Percentiles rank a stretch among this genome's conserved stretches.
Conservation (phyloP, 2,113 vertebrate genomes). For the Oreocharis arfaki region DNA sequence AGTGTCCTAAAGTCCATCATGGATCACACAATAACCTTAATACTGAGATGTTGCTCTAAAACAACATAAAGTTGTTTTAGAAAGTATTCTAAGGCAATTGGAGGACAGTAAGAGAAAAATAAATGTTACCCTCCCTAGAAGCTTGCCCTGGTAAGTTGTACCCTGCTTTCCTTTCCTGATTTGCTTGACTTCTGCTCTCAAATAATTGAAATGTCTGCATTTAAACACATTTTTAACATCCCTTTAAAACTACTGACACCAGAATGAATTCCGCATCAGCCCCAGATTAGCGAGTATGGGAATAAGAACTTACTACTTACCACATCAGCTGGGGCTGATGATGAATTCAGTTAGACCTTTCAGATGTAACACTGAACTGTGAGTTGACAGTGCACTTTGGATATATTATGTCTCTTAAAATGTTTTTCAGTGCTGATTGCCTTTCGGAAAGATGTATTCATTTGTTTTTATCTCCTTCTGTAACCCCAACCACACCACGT, state of each 20-base stretch:
- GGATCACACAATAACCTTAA: background rate
- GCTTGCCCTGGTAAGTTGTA: background rate
- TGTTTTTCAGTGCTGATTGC: background rate
- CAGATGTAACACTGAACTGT: background rate
- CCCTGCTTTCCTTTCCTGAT: background rate
- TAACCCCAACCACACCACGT: background rate
- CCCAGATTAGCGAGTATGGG: background rate
- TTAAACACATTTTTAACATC: background rate
- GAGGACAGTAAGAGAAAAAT: background rate
- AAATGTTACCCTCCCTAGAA: background rate
- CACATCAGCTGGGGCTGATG: background rate
- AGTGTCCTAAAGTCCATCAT: background rate
- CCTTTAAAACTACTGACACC: background rate
- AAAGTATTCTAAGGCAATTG: background rate
- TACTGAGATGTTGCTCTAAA: background rate
- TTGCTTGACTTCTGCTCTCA: background rate
- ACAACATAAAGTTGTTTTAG: background rate
- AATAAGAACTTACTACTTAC: background rate
- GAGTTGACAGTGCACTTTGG: background rate
- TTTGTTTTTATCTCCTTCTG: background rate
- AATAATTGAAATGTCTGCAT: background rate
- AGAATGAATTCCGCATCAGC: background rate
- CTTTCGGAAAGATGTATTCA: background rate
- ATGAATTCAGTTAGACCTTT: background rate
- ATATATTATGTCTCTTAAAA: background rate